Percentiles rank a stretch among this genome's conserved stretches.
Evolutionary conservation across 2,113 vertebrate species (phyloP).

Genomic region (Gymnorhina tibicen): DNA sequence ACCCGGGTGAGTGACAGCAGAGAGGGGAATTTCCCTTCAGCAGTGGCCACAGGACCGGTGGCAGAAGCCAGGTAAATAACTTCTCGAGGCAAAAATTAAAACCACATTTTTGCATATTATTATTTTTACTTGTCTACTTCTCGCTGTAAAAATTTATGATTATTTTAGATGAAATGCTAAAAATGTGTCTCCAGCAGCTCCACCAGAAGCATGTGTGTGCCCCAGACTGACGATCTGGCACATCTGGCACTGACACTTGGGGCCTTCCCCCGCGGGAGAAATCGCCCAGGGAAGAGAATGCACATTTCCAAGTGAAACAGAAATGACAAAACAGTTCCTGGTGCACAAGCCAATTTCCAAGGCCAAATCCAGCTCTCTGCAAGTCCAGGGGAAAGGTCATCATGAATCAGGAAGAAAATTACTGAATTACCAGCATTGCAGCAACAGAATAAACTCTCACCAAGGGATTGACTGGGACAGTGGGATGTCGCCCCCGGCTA

Average conservation of each 20-base stretch:
- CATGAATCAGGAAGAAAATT: neutral
- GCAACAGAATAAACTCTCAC: neutral
- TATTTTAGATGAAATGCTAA: neutral
- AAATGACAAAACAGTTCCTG: neutral
- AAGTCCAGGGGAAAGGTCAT: slow-evolving; percentile 8
- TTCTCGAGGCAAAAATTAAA: neutral
- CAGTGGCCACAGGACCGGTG: neutral
- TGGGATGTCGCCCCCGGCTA: neutral
- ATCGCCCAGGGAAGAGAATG: neutral
- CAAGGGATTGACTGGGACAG: neutral
- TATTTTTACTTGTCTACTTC: neutral
- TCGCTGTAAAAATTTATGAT: too few species aligned
- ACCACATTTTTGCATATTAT: neutral
- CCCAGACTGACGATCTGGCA: neutral
- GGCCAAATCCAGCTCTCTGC: neutral
- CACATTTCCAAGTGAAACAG: neutral
- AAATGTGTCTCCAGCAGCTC: neutral
- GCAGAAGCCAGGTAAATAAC: neutral
- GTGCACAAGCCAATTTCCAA: neutral
- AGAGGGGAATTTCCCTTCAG: neutral
- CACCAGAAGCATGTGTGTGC: neutral
- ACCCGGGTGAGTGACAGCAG: neutral
- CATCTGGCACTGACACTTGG: neutral
- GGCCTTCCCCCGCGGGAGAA: neutral
- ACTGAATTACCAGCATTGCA: neutral